phyloP scores from a whole-genome alignment of 1,140 invertebrate species.

The Episyrphus balteatus region DNA sequence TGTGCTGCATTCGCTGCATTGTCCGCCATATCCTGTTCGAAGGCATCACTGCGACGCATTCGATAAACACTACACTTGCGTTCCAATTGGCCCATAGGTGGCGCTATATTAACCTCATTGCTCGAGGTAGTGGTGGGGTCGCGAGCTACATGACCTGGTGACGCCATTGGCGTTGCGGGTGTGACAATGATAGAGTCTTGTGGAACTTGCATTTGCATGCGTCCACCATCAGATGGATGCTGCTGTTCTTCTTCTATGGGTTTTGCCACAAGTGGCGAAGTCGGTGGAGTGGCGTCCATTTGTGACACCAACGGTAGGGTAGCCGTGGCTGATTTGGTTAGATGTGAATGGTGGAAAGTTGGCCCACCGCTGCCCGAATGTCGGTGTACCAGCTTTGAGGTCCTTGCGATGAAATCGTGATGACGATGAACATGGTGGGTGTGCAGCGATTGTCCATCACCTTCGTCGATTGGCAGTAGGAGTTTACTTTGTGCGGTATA shows the following conservation, averaged over 20 bases:
- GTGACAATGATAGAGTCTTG: slow-evolving; percentile 36
- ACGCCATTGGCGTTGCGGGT: slow-evolving; percentile 36
- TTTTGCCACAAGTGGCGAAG: slow-evolving; percentile 25
- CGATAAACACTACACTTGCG: slow-evolving; percentile 36
- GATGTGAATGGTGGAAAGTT: slow-evolving; percentile 16
- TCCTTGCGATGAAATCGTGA: slow-evolving; percentile 26
- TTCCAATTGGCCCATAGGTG: slow-evolving; percentile 24
- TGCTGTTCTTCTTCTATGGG: slow-evolving; percentile 20
- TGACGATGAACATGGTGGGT: slow-evolving; percentile 9
- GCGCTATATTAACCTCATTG: slow-evolving; percentile 16
- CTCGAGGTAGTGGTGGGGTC: slow-evolving; percentile 19
- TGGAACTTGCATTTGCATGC: slow-evolving; percentile 16
- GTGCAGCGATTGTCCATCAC: slow-evolving; percentile 30
- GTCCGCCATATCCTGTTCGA: slow-evolving; percentile 14
- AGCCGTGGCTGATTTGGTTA: slow-evolving; percentile 35
- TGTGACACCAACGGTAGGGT: slow-evolving; percentile 31
- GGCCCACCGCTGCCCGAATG: slow-evolving; percentile 28
- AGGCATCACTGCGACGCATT: slow-evolving; percentile 28
- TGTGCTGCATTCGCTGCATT: slow-evolving; percentile 15
- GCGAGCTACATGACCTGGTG: slow-evolving; percentile 26
- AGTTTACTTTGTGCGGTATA: slow-evolving; percentile 34
- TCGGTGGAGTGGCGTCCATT: slow-evolving; percentile 25
- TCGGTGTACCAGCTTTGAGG: slow-evolving; percentile 30
- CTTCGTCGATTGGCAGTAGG: slow-evolving; percentile 35
- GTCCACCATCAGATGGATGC: slow-evolving; percentile 10